Conservation (phyloP, 2,888 invertebrate genomes). For the Monoplex corrugatus region DNA sequence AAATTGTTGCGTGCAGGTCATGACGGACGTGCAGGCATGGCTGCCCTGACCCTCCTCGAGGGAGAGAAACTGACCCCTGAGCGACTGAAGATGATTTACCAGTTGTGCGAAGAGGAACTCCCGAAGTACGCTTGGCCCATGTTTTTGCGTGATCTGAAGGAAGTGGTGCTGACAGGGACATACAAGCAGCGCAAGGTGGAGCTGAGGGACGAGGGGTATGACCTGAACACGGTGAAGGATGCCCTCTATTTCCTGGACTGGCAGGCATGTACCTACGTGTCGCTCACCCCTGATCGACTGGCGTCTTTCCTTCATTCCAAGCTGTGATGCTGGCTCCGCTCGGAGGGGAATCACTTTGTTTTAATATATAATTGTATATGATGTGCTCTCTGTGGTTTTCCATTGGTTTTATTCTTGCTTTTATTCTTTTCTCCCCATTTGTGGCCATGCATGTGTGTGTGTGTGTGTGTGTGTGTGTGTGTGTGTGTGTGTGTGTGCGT, state of each 20-base stretch:
- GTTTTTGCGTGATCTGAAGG: slow-evolving; percentile 64
- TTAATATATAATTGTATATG: no score
- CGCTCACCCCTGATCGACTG: slow-evolving; percentile 47
- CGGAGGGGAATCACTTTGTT: no score
- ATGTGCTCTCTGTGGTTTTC: no score
- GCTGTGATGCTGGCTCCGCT: slow-evolving; percentile 53
- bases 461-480: no score
- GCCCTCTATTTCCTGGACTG: slow-evolving; percentile 63
- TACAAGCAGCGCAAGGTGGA: slow-evolving; percentile 69
- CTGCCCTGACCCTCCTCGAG: slow-evolving; percentile 61
- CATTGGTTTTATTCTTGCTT: no score
- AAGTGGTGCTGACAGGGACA: slow-evolving; percentile 65
- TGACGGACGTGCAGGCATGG: slow-evolving; percentile 71
- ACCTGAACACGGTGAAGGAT: slow-evolving; percentile 58
- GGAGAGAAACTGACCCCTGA: slow-evolving; percentile 46
- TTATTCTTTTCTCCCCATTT: no score
- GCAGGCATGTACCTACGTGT: slow-evolving; percentile 55
- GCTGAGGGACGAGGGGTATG: slow-evolving; percentile 65
- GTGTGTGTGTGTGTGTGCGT: no score
- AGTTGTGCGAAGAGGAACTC: slow-evolving; percentile 59
- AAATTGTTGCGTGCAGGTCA: slow-evolving; percentile 55
- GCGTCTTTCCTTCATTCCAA: slow-evolving; percentile 57
- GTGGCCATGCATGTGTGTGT: no score
- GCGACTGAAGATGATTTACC: slow-evolving; percentile 55
- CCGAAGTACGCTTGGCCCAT: slow-evolving; percentile 69